Evolutionary conservation across 2,888 invertebrate genomes (phyloP).

Genomic region (Acanthosoma haemorrhoidale): DNA sequence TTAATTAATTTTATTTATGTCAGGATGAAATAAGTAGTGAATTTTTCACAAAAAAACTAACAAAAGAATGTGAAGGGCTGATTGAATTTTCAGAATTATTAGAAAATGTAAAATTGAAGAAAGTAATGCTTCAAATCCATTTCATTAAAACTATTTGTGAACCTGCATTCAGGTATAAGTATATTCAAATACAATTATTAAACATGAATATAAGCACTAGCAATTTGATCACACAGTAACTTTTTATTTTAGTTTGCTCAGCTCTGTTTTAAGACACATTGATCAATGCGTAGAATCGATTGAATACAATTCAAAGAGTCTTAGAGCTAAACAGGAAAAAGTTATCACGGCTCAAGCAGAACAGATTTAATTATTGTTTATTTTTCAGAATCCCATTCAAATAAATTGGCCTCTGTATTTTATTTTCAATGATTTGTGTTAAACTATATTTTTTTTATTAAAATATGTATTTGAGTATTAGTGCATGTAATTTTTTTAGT

Average conservation of each 20-base stretch:
- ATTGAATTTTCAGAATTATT: constrained; percentile 9
- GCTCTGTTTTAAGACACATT: neutral
- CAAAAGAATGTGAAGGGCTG: neutral
- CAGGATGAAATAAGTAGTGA: constrained; percentile 9
- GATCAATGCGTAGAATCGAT: neutral
- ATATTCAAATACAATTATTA: no score
- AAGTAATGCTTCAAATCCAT: neutral
- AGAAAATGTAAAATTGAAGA: neutral
- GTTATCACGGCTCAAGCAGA: neutral
- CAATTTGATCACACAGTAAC: neutral
- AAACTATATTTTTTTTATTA: neutral
- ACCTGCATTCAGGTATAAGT: constrained; percentile 3
- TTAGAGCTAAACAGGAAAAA: neutral
- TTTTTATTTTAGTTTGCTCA: neutral
- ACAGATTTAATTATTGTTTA: no score
- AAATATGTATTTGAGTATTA: neutral
- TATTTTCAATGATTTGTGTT: neutral
- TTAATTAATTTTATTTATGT: no score
- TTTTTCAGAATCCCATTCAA: no score
- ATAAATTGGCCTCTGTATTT: no score
- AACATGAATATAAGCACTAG: neutral
- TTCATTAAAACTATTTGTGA: neutral
- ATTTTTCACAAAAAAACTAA: neutral
- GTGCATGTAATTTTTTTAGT: neutral
- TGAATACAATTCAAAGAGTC: neutral